A percentile compares a stretch with the other conserved stretches of the same genome.
phyloP scores from a whole-genome alignment of 2,113 vertebrate genomes.

The Nycticorax nycticorax region DNA sequence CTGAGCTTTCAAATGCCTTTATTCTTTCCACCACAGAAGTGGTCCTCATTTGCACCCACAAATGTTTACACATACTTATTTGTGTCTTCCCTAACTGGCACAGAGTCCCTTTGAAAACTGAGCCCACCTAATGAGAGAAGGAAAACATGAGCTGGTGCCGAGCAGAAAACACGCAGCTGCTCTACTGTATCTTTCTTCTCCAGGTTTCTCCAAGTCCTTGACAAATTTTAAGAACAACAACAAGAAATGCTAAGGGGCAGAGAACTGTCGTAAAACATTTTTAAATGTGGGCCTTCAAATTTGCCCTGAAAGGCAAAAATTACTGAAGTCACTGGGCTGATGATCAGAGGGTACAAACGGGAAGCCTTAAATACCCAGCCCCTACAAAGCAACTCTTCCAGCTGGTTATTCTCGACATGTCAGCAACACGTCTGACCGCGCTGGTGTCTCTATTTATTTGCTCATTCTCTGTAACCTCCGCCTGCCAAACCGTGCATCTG shows the following conservation, averaged over 20 bases:
- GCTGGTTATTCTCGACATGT: rapidly evolving
- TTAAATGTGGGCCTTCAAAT: neutral
- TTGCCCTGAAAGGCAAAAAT: neutral
- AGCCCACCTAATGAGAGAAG: neutral
- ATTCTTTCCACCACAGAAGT: rapidly evolving
- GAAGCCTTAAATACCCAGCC: neutral
- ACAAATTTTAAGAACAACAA: neutral
- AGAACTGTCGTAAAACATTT: neutral
- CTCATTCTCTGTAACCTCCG: neutral
- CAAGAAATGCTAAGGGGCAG: rapidly evolving
- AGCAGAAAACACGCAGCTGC: neutral
- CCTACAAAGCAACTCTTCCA: neutral
- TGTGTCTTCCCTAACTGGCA: neutral
- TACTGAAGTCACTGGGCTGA: neutral
- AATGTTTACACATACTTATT: neutral
- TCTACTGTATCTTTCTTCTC: neutral
- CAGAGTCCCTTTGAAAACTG: neutral
- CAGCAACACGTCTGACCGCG: neutral
- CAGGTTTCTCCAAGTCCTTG: neutral
- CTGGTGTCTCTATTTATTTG: neutral
- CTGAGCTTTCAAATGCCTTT: neutral
- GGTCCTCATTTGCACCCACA: neutral
- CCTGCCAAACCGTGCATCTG: neutral
- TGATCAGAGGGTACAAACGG: neutral
- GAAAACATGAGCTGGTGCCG: neutral